Evolutionary conservation across 92 coral and sea anemone genomes (phyloP), one percentile per base, ranked within the genome.

Genomic region (Epizoanthus rinbou): DNA sequence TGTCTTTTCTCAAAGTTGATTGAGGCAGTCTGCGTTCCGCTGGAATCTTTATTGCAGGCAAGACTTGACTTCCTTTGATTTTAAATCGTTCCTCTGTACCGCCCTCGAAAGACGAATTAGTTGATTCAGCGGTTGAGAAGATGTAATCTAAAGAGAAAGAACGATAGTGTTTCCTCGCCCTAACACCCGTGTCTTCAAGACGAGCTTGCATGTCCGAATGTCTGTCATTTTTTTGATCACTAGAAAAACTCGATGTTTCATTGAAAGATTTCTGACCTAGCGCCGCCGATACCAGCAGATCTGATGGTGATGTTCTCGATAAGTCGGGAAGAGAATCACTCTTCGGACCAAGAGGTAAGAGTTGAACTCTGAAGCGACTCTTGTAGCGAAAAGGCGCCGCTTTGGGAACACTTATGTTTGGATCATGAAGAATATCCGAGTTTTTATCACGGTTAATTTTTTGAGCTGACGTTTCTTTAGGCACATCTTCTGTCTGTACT

Each of bases 291-390:
- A 78, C 89, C 57, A 79, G 35, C 7, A 68, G 23, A 74, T 72
- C 52, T 69, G 53, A 35, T 28, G 9, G 41, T 37, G 23, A 62
- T 0, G 47, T 78, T 4, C 18, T 62, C 14, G 86, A 18, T 33
- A 85, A 64, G 53, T 88, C 82, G 57, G 89, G 89, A 6, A 88
- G 81, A 3, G 91, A 88, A 41, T 88, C 89, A 78, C 89, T 78
- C 76, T 72, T 70, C 64, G 54, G 59, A 1, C 86, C 91, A 18
- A 88, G 85, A 8, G 91, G 91, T 23, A 88, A 78, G 17, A 88
- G 89, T 54, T 65, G 69, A 8, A 88, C 91, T 25, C 91, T 76
- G 62, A 88, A 88, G 81, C 86, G 86, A 81, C 91, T 88, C 62
- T 71, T 88, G 45, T 85, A 88, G 64, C 89, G 88, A 39, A 76